Evolutionary conservation across 2,113 vertebrate species (phyloP).

Genomic region (Bucco capensis): DNA sequence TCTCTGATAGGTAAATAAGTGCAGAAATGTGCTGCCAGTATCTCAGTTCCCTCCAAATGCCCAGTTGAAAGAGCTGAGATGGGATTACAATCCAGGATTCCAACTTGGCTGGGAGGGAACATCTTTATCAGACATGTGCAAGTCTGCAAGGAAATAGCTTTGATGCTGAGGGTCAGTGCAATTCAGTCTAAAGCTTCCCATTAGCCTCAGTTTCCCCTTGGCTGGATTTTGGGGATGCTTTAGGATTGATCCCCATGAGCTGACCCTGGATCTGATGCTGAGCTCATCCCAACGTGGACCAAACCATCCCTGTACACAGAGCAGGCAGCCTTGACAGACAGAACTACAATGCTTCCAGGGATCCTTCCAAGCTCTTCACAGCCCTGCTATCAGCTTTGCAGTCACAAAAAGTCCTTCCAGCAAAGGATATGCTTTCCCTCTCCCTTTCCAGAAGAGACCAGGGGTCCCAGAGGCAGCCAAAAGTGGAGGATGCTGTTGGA

Average conservation of each 20-base stretch:
- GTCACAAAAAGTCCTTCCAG: conserved; percentile 59
- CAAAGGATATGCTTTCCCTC: conserved; percentile 49
- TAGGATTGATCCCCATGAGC: fast-evolving
- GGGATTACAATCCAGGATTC: fast-evolving
- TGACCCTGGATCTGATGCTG: neutral
- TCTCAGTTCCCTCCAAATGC: neutral
- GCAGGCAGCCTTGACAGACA: neutral
- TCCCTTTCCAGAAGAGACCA: conserved; percentile 59
- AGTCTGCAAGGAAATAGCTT: neutral
- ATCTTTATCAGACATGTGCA: fast-evolving
- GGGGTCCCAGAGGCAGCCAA: conserved; percentile 60
- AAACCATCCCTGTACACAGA: neutral
- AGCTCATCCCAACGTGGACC: neutral
- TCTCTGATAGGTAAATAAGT: neutral
- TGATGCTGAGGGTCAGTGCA: neutral
- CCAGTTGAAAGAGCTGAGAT: neutral
- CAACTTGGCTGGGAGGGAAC: neutral
- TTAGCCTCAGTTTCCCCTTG: neutral
- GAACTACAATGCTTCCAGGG: neutral
- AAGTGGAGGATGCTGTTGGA: conserved; percentile 65
- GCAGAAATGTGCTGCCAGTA: neutral
- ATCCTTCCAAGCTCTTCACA: conserved; percentile 45
- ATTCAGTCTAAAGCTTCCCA: neutral
- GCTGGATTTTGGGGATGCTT: neutral
- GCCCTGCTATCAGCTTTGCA: neutral